These are phyloP conservation scores for Drosophila sordidapex DNA, from an alignment of 2,888 invertebrate genomes.

Conservation along the genomic window DNA sequence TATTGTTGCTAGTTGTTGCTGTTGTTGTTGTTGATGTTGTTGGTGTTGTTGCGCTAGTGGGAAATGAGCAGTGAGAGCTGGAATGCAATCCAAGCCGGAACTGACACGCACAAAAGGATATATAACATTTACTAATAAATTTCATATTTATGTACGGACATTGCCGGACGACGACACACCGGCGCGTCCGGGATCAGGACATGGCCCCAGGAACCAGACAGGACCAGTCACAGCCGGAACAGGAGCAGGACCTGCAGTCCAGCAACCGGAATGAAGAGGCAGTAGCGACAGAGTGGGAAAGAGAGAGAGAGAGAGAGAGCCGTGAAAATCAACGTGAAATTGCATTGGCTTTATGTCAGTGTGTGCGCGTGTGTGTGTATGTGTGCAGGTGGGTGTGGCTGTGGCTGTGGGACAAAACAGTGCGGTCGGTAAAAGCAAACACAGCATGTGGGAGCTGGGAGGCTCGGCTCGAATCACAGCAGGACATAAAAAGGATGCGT, in stretches of 20 bases:
- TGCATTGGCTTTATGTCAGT: conserved; percentile 16
- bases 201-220: not conserved
- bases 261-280: not conserved
- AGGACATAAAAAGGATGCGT: conserved; percentile 71
- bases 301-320: not conserved
- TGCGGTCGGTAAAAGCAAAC: conserved; percentile 63
- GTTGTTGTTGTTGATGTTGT: conserved; percentile 15
- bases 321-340: conserved; percentile 56
- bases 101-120: conserved; percentile 80
- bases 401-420: conserved; percentile 49
- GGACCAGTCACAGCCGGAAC: not conserved
- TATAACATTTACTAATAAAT: conserved; percentile 80
- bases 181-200: conserved; percentile 14
- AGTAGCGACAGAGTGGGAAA: not conserved
- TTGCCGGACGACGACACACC: conserved; percentile 31
- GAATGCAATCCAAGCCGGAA: conserved; percentile 71
- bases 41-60: conserved; percentile 31
- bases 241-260: not conserved
- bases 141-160: conserved; percentile 78
- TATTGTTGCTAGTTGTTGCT: conserved; percentile 24
- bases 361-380: not conserved
- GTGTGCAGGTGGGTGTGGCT: conserved; percentile 23
- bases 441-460: conserved; percentile 37
- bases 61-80: conserved; percentile 49
- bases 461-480: conserved; percentile 63